Base-by-base conservation (phyloP, 1,140 invertebrate species). In the Trachelipus rathkii region DNA sequence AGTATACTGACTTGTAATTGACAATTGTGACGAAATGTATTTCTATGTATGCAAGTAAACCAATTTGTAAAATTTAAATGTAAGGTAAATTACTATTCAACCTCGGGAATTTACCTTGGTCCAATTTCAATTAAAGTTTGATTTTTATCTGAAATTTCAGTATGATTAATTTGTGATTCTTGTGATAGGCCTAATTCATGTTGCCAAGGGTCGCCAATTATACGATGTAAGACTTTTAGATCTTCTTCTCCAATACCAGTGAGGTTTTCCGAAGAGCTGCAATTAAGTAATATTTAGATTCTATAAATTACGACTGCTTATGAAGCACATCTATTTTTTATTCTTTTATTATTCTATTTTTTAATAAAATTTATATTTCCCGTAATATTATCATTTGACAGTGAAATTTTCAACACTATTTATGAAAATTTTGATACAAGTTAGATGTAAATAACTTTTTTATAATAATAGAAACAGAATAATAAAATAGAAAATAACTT, bases 71-170 rank as follows among this genome's bases (percentile, higher is more conserved):
- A 60, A 74, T 66, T 19, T 15, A 74, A 19, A 13, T 5, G 3
- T 10, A 15, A 11, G 11, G 33, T 44, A 9, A 13, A 33, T 44
- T 24, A 9, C 60, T 45, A 19, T 4, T 21, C 10, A 43, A 11
- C 33, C 23, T 0, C 10, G 2, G 4, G n/a, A 8, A 73, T 69
- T 79, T 77, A 86, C 85, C 85, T 84, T 60, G 86, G 87, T 50
- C 87, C 87, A 77, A 87, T 85, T 81, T 87, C 87, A 72, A 87
- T 80, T 0, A 86, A 67, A 13, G 84, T 33, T 33, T 79, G 33
- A 33, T 33, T 33, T 71, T 44, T 77, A 19, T 43, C 70, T 44
- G 44, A 66, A n/a, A n/a, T 73, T 33, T 33, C 33, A 15, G 69
- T n/a, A 8, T 46, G 5, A 43, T n/a, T 13, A 44, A 76, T 24